Base-by-base conservation (phyloP, 2,113 vertebrate genomes). In the Pelusios castaneus region DNA sequence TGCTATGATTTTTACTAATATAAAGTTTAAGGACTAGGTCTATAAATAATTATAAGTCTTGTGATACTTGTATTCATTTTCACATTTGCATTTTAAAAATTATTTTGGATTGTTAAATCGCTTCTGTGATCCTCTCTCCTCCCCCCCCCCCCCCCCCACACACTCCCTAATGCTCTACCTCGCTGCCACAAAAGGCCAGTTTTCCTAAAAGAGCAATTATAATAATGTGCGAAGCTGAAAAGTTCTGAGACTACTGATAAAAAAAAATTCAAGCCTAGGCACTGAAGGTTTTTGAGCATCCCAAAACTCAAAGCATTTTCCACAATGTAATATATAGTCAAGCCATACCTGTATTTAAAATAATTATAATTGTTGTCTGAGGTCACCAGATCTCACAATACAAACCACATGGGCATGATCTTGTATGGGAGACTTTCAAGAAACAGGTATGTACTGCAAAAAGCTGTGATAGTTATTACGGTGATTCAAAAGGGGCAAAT, bases 391-490 rank as follows among this genome's bases (percentile, higher is more conserved):
- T 21, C 85, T 83, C 8, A 41, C 49, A 56, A 87, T 47, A n/a
- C 82, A 17, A 75, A 43, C 3, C 84, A 87, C 84, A 88, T 1
- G 2, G 1, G 17, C 38, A 52, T 3, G 17, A 75, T 91, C n/a
- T 76, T 79, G 14, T 75, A 95, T 76, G 16, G 41, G 16, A 87
- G 79, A 63, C 1, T 2, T 43, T 73, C 60, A 12, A 91, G 41
- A 49, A 92, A 90, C 27, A 41, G 80, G 82, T 90, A 92, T 10
- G 76, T 34, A 79, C 79, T 81, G 31, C 2, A 92, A 38, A 0
- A 95, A 85, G 84, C 58, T 56, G 75, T n/a, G 45, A 94, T 92
- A 96, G 84, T 94, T 94, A 94, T 56, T 70, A 31, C 13, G 41
- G 11, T 45, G 24, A 76, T 45, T 76, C 41, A 29, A 76, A 76